A percentile compares a stretch with the other conserved stretches of the same genome.
phyloP scores from a whole-genome alignment of 1,140 invertebrate species.

The Panagrolaimus sp. region DNA sequence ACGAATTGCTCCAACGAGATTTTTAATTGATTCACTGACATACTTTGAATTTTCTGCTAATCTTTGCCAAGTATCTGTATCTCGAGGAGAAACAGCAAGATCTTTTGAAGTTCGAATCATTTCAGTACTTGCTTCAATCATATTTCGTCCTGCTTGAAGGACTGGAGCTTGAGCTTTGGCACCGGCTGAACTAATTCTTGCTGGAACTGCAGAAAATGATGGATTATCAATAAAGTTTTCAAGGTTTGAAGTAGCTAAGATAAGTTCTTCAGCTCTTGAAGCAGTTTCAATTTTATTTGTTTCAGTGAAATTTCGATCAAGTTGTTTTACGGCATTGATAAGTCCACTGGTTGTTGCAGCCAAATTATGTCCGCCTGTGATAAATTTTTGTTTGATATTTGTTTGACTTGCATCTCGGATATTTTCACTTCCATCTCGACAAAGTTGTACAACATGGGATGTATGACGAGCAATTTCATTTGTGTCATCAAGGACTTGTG shows the following conservation, averaged over 20 bases:
- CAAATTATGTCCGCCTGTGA: constrained; percentile 92
- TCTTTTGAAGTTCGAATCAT: constrained; percentile 86
- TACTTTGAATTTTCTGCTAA: constrained; percentile 85
- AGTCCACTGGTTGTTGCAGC: constrained; percentile 88
- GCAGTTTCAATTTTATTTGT: constrained; percentile 73
- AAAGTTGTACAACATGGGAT: constrained; percentile 76
- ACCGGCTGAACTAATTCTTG: constrained; percentile 74
- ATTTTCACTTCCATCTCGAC: constrained; percentile 81
- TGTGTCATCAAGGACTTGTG: constrained; percentile 71
- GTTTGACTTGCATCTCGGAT: constrained; percentile 71
- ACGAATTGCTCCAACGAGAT: constrained; percentile 66
- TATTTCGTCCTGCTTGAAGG: constrained; percentile 72
- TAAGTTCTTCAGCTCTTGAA: constrained; percentile 75
- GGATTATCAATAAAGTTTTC: constrained; percentile 84
- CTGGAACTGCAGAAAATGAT: constrained; percentile 84
- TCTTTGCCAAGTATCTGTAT: constrained; percentile 85
- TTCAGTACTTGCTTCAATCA: constrained; percentile 76
- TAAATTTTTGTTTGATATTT: constrained; percentile 88
- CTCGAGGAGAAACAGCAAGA: constrained; percentile 78
- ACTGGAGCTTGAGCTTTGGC: constrained; percentile 76
- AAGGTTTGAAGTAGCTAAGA: constrained; percentile 85
- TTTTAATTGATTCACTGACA: constrained; percentile 91
- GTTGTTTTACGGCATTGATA: constrained; percentile 89
- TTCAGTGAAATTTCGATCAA: constrained; percentile 69
- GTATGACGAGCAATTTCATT: constrained; percentile 87